Base-by-base conservation (phyloP, 2,113 vertebrate species). In the Microcebus jonahi region DNA sequence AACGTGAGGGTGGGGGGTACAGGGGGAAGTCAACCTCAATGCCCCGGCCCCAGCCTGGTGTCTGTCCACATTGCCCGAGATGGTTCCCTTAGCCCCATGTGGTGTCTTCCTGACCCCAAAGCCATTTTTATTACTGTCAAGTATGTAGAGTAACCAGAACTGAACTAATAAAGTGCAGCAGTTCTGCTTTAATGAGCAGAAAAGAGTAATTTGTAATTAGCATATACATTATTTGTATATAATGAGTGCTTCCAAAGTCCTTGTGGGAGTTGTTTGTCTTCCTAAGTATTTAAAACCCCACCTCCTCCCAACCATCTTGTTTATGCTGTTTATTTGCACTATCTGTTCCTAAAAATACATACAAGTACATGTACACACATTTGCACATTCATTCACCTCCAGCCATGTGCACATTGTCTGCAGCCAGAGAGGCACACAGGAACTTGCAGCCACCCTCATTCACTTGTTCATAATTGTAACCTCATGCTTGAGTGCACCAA, bases 131-230 rank as follows among this genome's bases (percentile, higher is more conserved):
- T 96, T 83, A 76, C 81, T 95, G 96, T 81, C 45, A 21, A 97
- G 90, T 61, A 27, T 90, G 36, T 80, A 90, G 53, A 92, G 75
- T 50, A 96, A 95, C 94, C 77, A 88, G 76, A 61, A 95, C 39
- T 81, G 94, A 97, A 92, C 95, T 84, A 92, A 96, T 95, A 97
- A 97, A 97, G 94, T 90, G 48, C 77, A 68, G 84, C 80, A 80
- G 95, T 84, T 97, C 90, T 92, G 76, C 96, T 96, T 97, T 97
- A 97, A 97, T 90, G 96, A 97, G 97, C 87, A 98, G 96, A 93
- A 88, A 95, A 93, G 90, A 95, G 94, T 96, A 95, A 95, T 98
- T 97, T 97, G 93, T 97, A 97, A 97, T 98, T 97, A 97, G 96
- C 90, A 34, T 96, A 91, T 96, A 96, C 95, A 97, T 97, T 97